Base-by-base conservation (phyloP, 2,113 vertebrate genomes). In the Ophiodon elongatus region DNA sequence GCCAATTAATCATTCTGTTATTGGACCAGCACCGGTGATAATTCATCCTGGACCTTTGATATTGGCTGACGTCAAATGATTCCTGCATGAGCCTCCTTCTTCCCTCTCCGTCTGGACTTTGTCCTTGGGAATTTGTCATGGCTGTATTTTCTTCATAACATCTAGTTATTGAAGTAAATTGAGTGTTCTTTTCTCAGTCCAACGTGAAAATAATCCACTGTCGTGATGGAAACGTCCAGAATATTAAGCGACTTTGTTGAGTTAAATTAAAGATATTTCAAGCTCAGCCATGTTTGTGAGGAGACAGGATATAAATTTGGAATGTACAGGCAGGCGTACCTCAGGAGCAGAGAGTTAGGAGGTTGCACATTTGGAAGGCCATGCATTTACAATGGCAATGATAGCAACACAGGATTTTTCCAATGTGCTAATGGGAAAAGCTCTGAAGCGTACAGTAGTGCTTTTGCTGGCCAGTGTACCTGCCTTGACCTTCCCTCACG, bases 1-100 rank as follows among this genome's bases (percentile, higher is more conserved):
- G 70, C 85, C 79, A 90, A 94, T 95, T 92, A 91, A 94, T 95
- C 94, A 94, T 92, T 88, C 45, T 92, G 92, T 91, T 93, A 94
- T 93, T 94, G 91, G 84, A 72, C 43, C 86, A 80, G 84, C 68
- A 57, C 37, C 2, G 80, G 92, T 92, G 72, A 94, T 94, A 91
- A 93, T 86, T 94, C 93, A 95, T 91, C 76, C 79, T 25, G 75
- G 73, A 89, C 89, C 92, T 93, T 92, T 94, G 89, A 93, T 94
- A 87, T 82, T 7, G 47, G 76, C 76, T 70, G 54, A 83, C 31
- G 84, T 81, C 90, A 89, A 76, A 73, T 7, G 56, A 64, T 77
- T 83, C 76, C 80, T 39, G 82, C 54, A 17, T 69, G 68, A 65
- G 70, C 47, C 78, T 76, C 63, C 64, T 77, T 76, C 64, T 78